Base-by-base conservation (phyloP, 2,888 invertebrate genomes). In the Athrips mouffetella region DNA sequence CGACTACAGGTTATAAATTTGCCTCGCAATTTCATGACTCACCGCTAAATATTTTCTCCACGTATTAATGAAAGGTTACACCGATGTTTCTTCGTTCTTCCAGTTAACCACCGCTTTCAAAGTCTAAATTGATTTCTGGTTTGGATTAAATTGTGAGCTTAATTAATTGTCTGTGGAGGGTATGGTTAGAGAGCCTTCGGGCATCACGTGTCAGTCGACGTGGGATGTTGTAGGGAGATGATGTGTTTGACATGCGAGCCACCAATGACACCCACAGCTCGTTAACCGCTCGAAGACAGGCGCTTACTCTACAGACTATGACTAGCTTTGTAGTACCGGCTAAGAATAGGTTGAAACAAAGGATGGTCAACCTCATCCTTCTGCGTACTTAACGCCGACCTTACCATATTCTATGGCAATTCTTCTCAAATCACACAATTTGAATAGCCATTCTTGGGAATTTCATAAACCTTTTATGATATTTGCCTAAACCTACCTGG, bases 1-100 rank as follows among this genome's bases (percentile, higher is more conserved):
- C 71, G 70, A 70, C 72, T 62, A 70, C 77, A 69, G 76, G 78
- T 80, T 83, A 76, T 81, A 76, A 79, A 78, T 83, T 78, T 75
- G 71, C 75, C 62, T 76, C 75, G 77, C 78, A 73, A 79, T 77
- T 76, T 70, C 62, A 72, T 82, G 82, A 80, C 62, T 83, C 77
- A 79, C 68, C 64, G 6, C 62, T 59, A 60, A 68, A 69, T 63
- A 67, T 71, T 65, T 64, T 62, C 62, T 64, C 58, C 61, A 52
- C 3, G 3, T 3, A 30, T 30, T n/a, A n/a, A n/a, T n/a, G n/a
- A n/a, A n/a, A n/a, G n/a, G n/a, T n/a, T n/a, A n/a, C n/a, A n/a
- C n/a, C n/a, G n/a, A n/a, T n/a, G n/a, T n/a, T n/a, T n/a, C n/a
- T n/a, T n/a, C n/a, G n/a, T n/a, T n/a, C n/a, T n/a, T n/a, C n/a